Base-by-base conservation (phyloP, 2,888 invertebrate species). In the Pecten maximus region DNA sequence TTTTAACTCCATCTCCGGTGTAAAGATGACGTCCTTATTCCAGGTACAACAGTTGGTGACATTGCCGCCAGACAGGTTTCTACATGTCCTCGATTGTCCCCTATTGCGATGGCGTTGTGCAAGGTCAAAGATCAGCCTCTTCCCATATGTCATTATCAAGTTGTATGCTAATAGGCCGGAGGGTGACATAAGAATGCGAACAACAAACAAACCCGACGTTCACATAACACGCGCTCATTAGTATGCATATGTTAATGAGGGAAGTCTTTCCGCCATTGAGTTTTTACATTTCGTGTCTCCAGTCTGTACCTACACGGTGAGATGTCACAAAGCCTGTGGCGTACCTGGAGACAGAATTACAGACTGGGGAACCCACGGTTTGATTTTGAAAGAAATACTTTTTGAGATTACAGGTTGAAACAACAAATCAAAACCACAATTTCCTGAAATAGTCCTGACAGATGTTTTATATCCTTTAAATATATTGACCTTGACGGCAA, bases 241-340 rank as follows among this genome's bases (percentile, higher is more conserved):
- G 74, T 28, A 74, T 74, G 74, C 74, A 74, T 74, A 74, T 74
- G 74, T 74, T 74, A 74, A 74, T 74, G 74, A 74, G 74, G 4
- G 15, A 10, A 74, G 23, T 60, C 60, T 60, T 60, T 74, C 74
- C 74, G 74, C 74, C 35, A 74, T 74, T 8, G 74, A 35, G 35
- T 74, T 74, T 74, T 74, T 74, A 74, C 74, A 35, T 74, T 35
- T 74, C 10, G 74, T 35, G 74, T 74, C 74, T 74, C 74, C 74
- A 35, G 28, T 74, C 3, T 6, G 54, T 23, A 19, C 16, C 23
- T 74, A 35, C 74, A 15, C 35, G 28, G 74, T 74, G 35, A 74
- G 35, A 74, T 74, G 74, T 74, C 35, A 60, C 60, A 74, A 35
- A 74, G 74, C 74, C 74, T 28, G 35, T 35, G 74, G 74, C 74